Evolutionary conservation across 2,797 vertebrate genomes (phyloP), one percentile per base, ranked within the genome.

Genomic region (Buphagus erythrorhynchus): DNA sequence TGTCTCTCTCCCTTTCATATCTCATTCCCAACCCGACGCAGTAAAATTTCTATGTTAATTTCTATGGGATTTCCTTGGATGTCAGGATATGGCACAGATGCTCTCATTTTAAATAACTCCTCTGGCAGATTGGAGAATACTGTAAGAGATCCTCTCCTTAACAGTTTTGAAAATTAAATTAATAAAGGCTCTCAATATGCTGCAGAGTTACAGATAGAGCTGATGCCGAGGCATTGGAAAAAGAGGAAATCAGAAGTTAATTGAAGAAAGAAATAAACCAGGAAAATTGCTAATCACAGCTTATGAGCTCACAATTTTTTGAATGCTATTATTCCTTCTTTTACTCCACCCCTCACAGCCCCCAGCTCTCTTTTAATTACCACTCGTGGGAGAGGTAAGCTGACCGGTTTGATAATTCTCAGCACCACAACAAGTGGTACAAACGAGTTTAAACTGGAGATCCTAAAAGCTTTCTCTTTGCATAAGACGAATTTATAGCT

Each of bases 401-500:
- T 97, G 95, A 95, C 91, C 16, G 21, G 87, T 90, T 86, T 94
- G 94, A 84, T 95, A 74, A 67, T 96, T 95, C 87, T 81, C 88
- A 86, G 88, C 24, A 46, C 74, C 65, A 77, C 90, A 80, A 68
- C 17, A 73, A 97, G 85, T 55, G 81, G 93, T 74, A 83, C 52
- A 81, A 96, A 95, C 86, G 43, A 95, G 95, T 97, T 96, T 96
- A 76, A 96, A 95, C 96, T 96, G 86, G 97, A 96, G 78, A 61
- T 71, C 87, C 88, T 96, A 89, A 97, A 97, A 90, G 82, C 95
- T 96, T 94, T 89, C 85, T 95, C 95, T 97, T 97, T 97, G 96
- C 94, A 95, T 96, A 93, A 94, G 92, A 76, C 18, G 12, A 95
- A 94, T 96, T 95, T 96, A 96, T 92, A 84, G 87, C 86, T 95